Conservation (phyloP, 2,113 vertebrate species). For the Tachysurus vachellii region DNA sequence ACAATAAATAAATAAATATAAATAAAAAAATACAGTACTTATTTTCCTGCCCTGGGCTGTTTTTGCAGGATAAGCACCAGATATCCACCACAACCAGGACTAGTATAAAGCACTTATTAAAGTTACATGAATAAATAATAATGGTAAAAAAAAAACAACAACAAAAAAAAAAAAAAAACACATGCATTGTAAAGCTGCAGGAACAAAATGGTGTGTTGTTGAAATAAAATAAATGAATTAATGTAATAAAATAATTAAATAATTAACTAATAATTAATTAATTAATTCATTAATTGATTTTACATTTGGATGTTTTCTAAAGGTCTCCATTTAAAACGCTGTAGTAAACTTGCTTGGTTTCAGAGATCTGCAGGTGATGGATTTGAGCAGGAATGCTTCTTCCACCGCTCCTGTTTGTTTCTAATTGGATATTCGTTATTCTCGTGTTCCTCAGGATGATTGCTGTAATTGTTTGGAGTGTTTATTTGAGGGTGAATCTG, state of each 20-base stretch:
- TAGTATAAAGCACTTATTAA: background rate
- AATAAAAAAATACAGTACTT: background rate
- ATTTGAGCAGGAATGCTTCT: background rate
- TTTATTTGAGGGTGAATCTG: background rate
- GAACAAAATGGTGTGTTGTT: background rate
- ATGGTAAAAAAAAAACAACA: background rate
- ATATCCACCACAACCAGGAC: background rate
- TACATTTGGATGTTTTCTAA: background rate
- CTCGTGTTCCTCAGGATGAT: background rate
- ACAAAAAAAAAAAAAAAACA: background rate
- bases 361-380: background rate
- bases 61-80: background rate
- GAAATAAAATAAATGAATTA: too few relatives aligned
- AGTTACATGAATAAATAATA: slow-evolving; percentile 2
- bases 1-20: too few relatives aligned
- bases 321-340: background rate
- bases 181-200: background rate
- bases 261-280: too few relatives aligned
- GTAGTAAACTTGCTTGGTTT: background rate
- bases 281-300: background rate
- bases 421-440: background rate
- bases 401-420: background rate
- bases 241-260: too few relatives aligned
- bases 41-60: background rate
- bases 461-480: background rate